These are phyloP conservation scores for Chinchilla lanigera DNA, from an alignment of 2,113 vertebrate genomes.

Conservation along the genomic window DNA sequence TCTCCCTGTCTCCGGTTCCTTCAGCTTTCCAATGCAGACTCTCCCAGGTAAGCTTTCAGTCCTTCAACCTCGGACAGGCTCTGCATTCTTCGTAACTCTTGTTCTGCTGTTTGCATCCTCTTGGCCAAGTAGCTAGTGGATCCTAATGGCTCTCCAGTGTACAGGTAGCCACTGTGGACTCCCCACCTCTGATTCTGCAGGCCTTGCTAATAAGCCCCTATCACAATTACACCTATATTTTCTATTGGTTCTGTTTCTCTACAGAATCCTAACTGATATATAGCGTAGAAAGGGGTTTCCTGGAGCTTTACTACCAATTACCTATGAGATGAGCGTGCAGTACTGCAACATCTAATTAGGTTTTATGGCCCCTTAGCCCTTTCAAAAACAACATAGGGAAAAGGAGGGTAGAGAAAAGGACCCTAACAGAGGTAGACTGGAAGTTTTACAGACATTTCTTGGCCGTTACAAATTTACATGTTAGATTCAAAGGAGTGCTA, in stretches of 20 bases:
- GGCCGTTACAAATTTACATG: background rate
- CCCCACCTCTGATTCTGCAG: background rate
- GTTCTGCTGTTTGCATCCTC: background rate
- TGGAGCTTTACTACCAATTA: background rate
- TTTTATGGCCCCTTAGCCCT: background rate
- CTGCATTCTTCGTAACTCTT: background rate
- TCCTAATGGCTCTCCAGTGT: background rate
- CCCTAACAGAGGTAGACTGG: background rate
- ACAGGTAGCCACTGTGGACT: background rate
- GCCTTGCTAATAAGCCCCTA: background rate
- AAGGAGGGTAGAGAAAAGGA: background rate
- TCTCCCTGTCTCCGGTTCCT: background rate
- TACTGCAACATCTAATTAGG: background rate
- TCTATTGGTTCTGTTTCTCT: background rate
- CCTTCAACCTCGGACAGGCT: background rate
- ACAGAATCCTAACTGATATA: background rate
- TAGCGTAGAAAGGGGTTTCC: background rate
- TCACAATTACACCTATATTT: background rate
- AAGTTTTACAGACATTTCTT: background rate
- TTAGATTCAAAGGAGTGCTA: background rate
- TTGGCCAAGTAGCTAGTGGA: background rate
- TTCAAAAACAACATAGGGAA: background rate
- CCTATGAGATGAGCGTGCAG: background rate
- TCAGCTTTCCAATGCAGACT: background rate
- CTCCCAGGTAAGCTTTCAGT: background rate